phyloP scores from a whole-genome alignment of 2,888 invertebrate genomes.

The Hypena proboscidalis region DNA sequence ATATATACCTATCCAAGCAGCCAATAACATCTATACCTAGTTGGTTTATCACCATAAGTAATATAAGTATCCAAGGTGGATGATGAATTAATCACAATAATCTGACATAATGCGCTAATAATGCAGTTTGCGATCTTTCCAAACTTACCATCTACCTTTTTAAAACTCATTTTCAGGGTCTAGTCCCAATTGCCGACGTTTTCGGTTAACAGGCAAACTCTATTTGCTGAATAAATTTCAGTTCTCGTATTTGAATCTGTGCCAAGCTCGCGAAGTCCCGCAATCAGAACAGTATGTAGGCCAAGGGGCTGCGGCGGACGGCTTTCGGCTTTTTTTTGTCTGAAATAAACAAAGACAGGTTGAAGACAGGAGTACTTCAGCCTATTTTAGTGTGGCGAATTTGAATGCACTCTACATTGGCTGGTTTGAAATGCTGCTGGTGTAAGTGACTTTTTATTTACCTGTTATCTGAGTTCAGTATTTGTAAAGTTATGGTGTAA shows the following conservation, averaged over 20 bases:
- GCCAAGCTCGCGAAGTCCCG: constrained; percentile 75
- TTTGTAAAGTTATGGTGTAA: no score
- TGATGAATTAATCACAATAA: no score
- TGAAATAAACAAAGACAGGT: constrained; percentile 44
- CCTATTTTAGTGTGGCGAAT: constrained; percentile 29
- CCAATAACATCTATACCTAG: no score
- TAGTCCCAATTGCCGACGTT: constrained; percentile 13
- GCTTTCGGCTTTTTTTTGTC: constrained; percentile 48
- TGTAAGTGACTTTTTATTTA: no score
- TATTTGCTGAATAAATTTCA: constrained; percentile 54
- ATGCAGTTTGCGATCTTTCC: no score
- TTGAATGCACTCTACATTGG: constrained; percentile 3
- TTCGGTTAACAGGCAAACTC: constrained; percentile 36
- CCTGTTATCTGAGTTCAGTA: no score
- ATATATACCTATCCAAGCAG: no score
- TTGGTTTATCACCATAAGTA: no score
- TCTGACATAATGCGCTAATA: no score
- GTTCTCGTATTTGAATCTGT: constrained; percentile 61
- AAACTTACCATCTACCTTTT: no score
- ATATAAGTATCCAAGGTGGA: no score
- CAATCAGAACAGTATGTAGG: constrained; percentile 77
- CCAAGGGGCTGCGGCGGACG: constrained; percentile 75
- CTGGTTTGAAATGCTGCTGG: constrained; percentile 1
- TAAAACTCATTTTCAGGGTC: no score
- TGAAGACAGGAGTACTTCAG: constrained; percentile 34